Base-by-base conservation (phyloP, 2,888 invertebrate species). In the Timema cristinae region DNA sequence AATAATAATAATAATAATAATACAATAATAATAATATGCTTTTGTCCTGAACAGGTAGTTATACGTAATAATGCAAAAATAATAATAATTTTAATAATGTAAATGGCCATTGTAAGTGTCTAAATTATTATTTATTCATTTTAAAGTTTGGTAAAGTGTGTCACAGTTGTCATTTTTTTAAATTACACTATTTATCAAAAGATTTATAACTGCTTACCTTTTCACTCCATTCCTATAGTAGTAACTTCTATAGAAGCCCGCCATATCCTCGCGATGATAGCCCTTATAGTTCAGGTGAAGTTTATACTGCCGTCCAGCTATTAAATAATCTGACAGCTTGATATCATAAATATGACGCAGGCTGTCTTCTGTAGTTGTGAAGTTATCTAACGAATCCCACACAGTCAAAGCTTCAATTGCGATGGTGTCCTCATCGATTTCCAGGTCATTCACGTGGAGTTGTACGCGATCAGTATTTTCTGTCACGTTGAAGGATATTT, bases 401-500 rank as follows among this genome's bases (percentile, higher is more conserved):
- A 63, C 47, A 10, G 63, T 63, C 63, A 63, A 32, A 9, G 63
- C 63, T 13, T 32, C 9, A 48, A 63, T 48, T 32, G 5, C 63
- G 7, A 67, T 69, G 10, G 72, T 50, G 50, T 67, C 61, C 54
- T 32, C 67, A 8, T 61, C 66, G 48, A 75, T 70, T n/a, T 69
- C 50, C 68, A 75, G 13, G 49, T 70, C 63, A 48, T 69, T 67
- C 8, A 69, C 67, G 54, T 74, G 73, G 32, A 74, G 66, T 13
- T 56, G 66, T 11, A 74, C 71, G 66, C 9, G 63, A 68, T 86
- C 84, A 8, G 89, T 89, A 67, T 86, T 85, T 75, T 87, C 84
- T 32, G 86, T 83, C 0, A 90, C 88, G 73, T 86, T 84, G 67
- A 93, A 54, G 10, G 10, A 6, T 16, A 72, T 72, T 4, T n/a